Evolutionary conservation across 2,797 vertebrate genomes (phyloP).

Genomic region (Sebastes vulpes): DNA sequence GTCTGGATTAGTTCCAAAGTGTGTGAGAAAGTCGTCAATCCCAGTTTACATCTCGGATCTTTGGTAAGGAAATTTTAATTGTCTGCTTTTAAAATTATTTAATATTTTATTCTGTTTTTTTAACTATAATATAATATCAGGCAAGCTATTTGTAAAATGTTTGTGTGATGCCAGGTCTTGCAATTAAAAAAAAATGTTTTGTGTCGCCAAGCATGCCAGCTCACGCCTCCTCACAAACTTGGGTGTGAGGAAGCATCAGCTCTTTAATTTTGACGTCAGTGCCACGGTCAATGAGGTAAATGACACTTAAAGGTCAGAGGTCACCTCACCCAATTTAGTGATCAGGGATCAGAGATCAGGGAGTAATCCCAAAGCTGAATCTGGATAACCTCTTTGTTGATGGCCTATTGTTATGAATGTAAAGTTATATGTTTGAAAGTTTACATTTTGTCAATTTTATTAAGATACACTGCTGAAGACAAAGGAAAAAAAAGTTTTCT

Average conservation of each 20-base stretch:
- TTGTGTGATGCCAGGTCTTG: neutral
- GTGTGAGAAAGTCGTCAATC: conserved; percentile 17
- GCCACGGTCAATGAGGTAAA: conserved; percentile 46
- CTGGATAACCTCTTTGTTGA: conserved; percentile 14
- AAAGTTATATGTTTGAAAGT: neutral
- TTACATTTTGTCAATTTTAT: neutral
- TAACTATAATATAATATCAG: neutral
- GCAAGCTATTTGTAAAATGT: neutral
- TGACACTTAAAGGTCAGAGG: conserved; percentile 74
- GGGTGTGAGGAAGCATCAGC: neutral
- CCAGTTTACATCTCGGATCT: conserved; percentile 7
- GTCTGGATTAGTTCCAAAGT: conserved; percentile 48
- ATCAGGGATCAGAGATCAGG: conserved; percentile 32
- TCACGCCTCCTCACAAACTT: conserved; percentile 1
- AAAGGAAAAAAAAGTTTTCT: neutral
- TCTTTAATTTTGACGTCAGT: conserved; percentile 47
- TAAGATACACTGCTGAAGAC: neutral
- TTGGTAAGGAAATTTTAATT: conserved; percentile 69
- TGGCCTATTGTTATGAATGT: neutral
- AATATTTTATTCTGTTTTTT: neutral
- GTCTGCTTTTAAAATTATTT: neutral
- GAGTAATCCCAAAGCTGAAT: conserved; percentile 37
- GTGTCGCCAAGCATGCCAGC: neutral
- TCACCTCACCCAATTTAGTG: conserved; percentile 62
- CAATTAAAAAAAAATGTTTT: neutral